Conservation (phyloP, 1,140 invertebrate species). For the Brachionus rubens region DNA sequence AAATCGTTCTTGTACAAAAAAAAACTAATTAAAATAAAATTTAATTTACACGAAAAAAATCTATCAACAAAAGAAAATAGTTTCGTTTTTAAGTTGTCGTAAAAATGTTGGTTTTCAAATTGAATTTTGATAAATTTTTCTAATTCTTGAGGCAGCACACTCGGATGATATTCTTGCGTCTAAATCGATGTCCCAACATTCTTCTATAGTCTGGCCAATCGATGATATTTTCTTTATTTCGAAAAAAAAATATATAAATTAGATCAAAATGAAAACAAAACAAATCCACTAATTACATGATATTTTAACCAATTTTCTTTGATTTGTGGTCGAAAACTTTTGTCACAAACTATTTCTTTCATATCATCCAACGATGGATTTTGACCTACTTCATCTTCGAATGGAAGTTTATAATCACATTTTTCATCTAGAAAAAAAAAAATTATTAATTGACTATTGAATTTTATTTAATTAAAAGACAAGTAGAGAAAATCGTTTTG, state of each 20-base stretch:
- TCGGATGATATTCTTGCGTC: constrained; percentile 41
- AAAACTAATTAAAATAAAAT: constrained; percentile 24
- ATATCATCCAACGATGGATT: constrained; percentile 42
- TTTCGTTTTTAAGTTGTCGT: not conserved
- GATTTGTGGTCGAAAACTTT: constrained; percentile 9
- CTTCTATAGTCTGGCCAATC: constrained; percentile 40
- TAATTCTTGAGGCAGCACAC: constrained; percentile 31
- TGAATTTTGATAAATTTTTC: constrained; percentile 33
- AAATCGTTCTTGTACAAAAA: constrained; percentile 22
- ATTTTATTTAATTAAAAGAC: no score
- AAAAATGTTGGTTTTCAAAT: no score
- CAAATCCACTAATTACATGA: not conserved
- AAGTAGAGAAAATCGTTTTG: no score
- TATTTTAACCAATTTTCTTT: constrained; percentile 22
- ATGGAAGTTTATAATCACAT: constrained; percentile 43
- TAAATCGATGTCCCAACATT: constrained; percentile 45
- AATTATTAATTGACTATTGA: not conserved
- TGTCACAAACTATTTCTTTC: constrained; percentile 42
- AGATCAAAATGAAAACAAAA: not conserved
- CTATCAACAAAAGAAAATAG: not conserved
- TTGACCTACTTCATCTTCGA: constrained; percentile 42
- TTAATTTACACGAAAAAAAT: constrained; percentile 32
- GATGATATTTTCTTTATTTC: constrained; percentile 34
- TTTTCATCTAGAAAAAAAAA: constrained; percentile 4
- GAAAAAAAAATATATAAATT: not conserved